Evolutionary conservation across 1,140 invertebrate genomes (phyloP).

Genomic region (Polypedilum pembai): DNA sequence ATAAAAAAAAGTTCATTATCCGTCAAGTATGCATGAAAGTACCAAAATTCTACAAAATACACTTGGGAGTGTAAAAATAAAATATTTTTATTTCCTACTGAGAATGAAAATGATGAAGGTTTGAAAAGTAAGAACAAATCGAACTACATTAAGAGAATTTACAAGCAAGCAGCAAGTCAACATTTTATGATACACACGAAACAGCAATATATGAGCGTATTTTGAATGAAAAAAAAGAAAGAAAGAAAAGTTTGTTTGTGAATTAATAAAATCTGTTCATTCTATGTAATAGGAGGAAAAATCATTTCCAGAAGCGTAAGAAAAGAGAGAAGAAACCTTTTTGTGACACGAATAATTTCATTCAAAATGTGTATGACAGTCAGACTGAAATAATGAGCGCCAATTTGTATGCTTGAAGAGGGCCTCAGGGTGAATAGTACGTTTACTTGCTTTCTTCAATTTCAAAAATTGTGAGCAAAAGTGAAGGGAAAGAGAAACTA

Average conservation of each 20-base stretch:
- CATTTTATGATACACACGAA: not conserved
- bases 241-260: constrained; percentile 6
- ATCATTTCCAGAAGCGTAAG: not conserved
- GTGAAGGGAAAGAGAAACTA: no score
- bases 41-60: no score
- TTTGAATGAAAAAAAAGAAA: not conserved
- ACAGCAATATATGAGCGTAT: not conserved
- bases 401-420: constrained; percentile 11
- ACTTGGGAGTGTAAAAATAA: no score
- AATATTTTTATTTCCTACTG: not conserved
- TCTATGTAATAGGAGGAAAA: not conserved
- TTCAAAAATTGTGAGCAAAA: no score
- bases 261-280: constrained; percentile 27
- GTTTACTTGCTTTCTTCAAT: no score
- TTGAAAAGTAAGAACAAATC: not conserved
- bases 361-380: constrained; percentile 2
- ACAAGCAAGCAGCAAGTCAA: not conserved
- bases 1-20: no score
- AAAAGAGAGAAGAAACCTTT: not conserved
- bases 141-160: constrained; percentile 11
- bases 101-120: not conserved
- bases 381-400: constrained; percentile 16
- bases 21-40: no score
- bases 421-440: not conserved
- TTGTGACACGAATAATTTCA: constrained; percentile 18